Percentiles rank a stretch among this genome's conserved stretches.
These are phyloP conservation scores for Sebastes steindachneri DNA, from an alignment of 2,797 vertebrate genomes.

Conservation along the genomic window DNA sequence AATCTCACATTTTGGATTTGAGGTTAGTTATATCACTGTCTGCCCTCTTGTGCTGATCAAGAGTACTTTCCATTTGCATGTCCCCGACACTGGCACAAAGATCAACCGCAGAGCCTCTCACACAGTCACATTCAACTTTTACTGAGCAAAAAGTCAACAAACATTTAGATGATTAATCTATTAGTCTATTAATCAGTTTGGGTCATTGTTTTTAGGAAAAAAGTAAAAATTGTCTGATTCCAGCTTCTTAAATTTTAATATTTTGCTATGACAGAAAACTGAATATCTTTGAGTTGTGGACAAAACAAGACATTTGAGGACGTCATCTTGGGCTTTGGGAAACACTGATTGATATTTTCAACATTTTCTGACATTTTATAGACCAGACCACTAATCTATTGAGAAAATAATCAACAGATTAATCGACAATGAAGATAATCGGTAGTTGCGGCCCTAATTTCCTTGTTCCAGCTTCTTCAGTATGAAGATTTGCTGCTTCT, in stretches of 20 bases:
- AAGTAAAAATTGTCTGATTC: too few relatives aligned
- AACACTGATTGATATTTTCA: too few relatives aligned
- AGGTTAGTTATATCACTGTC: slow-evolving; percentile 22
- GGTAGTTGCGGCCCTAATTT: too few relatives aligned
- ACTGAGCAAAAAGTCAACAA: background rate
- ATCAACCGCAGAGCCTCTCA: background rate
- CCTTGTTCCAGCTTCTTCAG: background rate
- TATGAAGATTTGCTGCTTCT: background rate
- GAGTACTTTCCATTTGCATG: background rate
- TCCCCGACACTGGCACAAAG: background rate
- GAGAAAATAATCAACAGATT: too few relatives aligned
- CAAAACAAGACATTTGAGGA: too few relatives aligned
- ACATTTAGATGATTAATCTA: background rate
- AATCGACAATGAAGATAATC: too few relatives aligned
- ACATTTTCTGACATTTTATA: too few relatives aligned
- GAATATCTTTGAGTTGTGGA: too few relatives aligned
- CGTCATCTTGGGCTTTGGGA: too few relatives aligned
- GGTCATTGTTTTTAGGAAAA: too few relatives aligned
- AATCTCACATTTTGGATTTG: slow-evolving; percentile 35
- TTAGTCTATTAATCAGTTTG: background rate
- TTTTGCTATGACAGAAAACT: too few relatives aligned
- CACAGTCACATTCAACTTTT: background rate
- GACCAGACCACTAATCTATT: too few relatives aligned
- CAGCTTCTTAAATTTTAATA: background rate
- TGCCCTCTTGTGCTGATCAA: slow-evolving; percentile 22